Evolutionary conservation across 2,888 invertebrate species (phyloP).

Genomic region (Chrysolina oricalcia): DNA sequence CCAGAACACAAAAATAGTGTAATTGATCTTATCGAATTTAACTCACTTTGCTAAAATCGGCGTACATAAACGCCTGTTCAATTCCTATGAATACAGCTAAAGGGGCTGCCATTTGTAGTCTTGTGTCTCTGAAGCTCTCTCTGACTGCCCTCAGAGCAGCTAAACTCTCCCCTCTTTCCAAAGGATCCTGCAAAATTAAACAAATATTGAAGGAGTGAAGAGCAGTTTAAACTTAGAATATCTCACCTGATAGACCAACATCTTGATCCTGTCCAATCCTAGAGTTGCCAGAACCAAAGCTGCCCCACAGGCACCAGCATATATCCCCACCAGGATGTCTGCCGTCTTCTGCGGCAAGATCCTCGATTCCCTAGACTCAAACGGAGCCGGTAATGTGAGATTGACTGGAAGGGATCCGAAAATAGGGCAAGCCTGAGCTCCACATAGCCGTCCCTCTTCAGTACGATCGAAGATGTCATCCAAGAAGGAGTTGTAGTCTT

Average conservation of each 20-base stretch:
- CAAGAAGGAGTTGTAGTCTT: conserved; percentile 65
- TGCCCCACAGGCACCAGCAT: conserved; percentile 69
- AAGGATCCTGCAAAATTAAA: conserved; percentile 71
- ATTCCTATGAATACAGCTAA: conserved; percentile 87
- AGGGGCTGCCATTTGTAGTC: conserved; percentile 82
- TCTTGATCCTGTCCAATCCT: conserved; percentile 74
- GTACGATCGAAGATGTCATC: conserved; percentile 74
- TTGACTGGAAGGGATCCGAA: conserved; percentile 43
- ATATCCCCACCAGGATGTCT: conserved; percentile 69
- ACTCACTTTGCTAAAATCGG: conserved; percentile 85
- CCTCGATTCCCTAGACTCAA: conserved; percentile 48
- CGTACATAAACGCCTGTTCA: conserved; percentile 89
- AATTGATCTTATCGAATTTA: not conserved
- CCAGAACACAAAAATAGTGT: too few relatives aligned
- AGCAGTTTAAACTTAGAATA: conserved; percentile 11
- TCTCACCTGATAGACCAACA: conserved; percentile 73
- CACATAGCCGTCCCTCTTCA: conserved; percentile 76
- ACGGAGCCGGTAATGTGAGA: conserved; percentile 35
- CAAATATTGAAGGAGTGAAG: conserved; percentile 59
- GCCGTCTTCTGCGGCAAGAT: conserved; percentile 68
- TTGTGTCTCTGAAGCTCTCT: conserved; percentile 76
- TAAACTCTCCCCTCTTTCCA: conserved; percentile 70
- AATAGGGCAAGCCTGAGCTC: conserved; percentile 75
- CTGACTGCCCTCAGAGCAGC: conserved; percentile 72
- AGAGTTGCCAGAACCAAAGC: conserved; percentile 67